Evolutionary conservation across 2,797 vertebrate species (phyloP), one percentile per base, ranked within the genome.

Genomic region (Myotis vivesi): DNA sequence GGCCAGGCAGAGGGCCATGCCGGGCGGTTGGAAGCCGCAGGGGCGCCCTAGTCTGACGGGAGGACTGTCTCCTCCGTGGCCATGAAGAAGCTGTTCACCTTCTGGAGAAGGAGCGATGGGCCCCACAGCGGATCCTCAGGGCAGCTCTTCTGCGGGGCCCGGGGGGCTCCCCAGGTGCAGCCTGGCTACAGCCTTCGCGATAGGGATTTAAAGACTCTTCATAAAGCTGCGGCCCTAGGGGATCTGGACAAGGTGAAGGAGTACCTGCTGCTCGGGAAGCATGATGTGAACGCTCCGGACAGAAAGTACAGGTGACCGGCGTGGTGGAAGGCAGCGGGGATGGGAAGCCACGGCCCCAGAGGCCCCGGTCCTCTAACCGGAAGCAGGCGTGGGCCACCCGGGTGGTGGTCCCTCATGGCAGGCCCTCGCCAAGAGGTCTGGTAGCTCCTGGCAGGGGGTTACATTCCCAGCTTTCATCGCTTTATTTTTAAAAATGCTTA

Each of bases 11-110:
- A 49, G 49, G 25, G 13, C 22, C 25, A 6, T 30, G 19, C 33
- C 9, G 9, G 62, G 19, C 11, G 0, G 13, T 59, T 84, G 64
- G 71, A 30, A 59, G 9, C 1, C 33, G 3, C 72, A n/a, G 30
- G 38, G n/a, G 55, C 36, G 3, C 19, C 75, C 64, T 69, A 25
- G 15, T 44, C 8, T 1, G 5, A 20, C 11, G 1, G 16, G 22
- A 71, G 41, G 62, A n/a, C 30, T 33, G 30, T 13, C 13, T 30
- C 33, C 33, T 13, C 10, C 33, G 0, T 1, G 0, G 5, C 46
- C 62, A 92, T 96, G 95, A 96, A 90, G 77, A 97, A 92, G 38
- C 11, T 94, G 22, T 71, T 93, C 30, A 23, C 15, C 9, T 77
- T 55, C 22, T 66, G 72, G 71, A 75, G 64, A 19, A 59, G 36